Percentiles rank a stretch among this genome's conserved stretches.
phyloP scores from a whole-genome alignment of 2,888 invertebrate genomes.

The Erebia palarica region DNA sequence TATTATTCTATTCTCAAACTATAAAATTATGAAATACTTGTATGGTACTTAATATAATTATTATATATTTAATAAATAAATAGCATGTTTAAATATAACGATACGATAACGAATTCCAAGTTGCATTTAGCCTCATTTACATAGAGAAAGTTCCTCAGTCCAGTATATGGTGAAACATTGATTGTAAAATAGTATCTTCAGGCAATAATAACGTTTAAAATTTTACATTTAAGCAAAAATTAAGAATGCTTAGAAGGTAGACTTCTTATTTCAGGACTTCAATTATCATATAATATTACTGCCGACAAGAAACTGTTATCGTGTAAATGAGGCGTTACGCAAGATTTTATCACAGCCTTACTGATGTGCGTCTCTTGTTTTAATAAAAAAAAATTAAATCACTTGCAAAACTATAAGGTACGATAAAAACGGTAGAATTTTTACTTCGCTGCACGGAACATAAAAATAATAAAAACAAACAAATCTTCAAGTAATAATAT shows the following conservation, averaged over 20 bases:
- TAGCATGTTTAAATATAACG: conserved; percentile 52
- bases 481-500: background rate
- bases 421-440: background rate
- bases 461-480: background rate
- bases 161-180: background rate
- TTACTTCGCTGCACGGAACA: conserved; percentile 38
- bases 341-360: conserved; percentile 76
- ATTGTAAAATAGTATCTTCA: background rate
- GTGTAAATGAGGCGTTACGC: conserved; percentile 46
- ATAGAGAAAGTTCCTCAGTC: background rate
- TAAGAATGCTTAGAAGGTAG: background rate
- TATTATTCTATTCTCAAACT: conserved; percentile 56
- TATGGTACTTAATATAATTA: conserved; percentile 60
- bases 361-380: conserved; percentile 71
- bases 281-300: too few relatives aligned
- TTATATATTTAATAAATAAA: conserved; percentile 42
- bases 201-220: too few relatives aligned
- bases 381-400: background rate
- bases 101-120: conserved; percentile 60
- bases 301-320: conserved; percentile 13
- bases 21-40: conserved; percentile 71
- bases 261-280: background rate
- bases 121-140: conserved; percentile 32
- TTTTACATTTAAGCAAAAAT: background rate
- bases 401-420: too few relatives aligned